Evolutionary conservation across 35 echinoderm and acorn worm species (phyloP).

Genomic region (Acanthaster planci): DNA sequence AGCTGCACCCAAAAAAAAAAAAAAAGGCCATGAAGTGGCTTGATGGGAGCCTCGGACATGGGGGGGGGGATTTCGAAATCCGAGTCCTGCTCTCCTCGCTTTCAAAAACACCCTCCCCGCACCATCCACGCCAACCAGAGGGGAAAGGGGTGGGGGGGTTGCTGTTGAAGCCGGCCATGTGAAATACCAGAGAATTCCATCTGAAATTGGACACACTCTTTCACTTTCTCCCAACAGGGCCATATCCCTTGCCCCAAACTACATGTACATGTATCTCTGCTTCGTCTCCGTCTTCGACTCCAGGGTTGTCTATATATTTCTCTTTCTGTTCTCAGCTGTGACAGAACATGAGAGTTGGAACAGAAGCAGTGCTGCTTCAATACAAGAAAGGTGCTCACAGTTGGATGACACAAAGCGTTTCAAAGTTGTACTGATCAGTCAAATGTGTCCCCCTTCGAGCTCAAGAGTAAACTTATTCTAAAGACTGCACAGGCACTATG

Average conservation of each 20-base stretch:
- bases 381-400: neutral
- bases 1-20: no score
- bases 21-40: slow-evolving; percentile 8
- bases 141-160: no score
- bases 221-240: slow-evolving; percentile 11
- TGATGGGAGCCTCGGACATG: neutral
- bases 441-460: no score
- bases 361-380: neutral
- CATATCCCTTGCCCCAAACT: slow-evolving; percentile 16
- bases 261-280: no score
- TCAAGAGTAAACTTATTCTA: no score
- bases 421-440: neutral
- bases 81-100: neutral
- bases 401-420: neutral
- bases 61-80: slow-evolving; percentile 16
- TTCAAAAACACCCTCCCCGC: neutral
- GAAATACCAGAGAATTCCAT: neutral
- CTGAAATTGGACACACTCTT: slow-evolving; percentile 25
- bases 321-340: neutral
- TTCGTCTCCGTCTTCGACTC: neutral
- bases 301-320: slow-evolving; percentile 1
- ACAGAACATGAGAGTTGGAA: neutral
- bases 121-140: no score
- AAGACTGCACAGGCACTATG: no score
- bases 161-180: neutral